Conservation (phyloP, 2,888 invertebrate genomes). For the Stenichneumon culpator region DNA sequence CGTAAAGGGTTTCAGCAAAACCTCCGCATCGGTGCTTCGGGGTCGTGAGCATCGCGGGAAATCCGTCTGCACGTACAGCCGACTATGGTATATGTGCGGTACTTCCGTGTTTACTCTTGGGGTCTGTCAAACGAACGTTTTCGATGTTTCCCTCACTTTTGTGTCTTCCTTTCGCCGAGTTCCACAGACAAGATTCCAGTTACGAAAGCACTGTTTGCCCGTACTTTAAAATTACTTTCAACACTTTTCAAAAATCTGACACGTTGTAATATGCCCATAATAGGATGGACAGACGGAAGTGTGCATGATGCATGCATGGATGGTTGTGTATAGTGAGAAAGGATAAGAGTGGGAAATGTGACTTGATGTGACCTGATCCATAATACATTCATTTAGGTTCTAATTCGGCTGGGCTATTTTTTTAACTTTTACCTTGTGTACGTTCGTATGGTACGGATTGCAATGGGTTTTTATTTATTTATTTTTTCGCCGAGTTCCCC, state of each 20-base stretch:
- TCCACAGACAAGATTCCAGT: background rate
- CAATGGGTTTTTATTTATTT: too few relatives aligned
- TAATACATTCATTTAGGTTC: too few relatives aligned
- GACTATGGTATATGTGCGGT: background rate
- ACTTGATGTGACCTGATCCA: too few relatives aligned
- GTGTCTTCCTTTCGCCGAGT: background rate
- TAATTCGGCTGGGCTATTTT: too few relatives aligned
- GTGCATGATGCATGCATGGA: background rate
- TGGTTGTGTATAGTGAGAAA: too few relatives aligned
- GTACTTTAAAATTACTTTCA: background rate
- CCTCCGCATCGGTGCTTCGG: constrained; percentile 65
- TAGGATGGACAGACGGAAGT: background rate
- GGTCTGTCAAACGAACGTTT: constrained; percentile 47
- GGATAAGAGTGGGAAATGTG: too few relatives aligned
- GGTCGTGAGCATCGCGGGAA: constrained; percentile 49
- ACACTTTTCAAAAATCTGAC: background rate
- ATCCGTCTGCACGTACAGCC: constrained; percentile 27
- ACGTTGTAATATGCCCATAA: background rate
- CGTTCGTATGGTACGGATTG: too few relatives aligned
- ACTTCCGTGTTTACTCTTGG: constrained; percentile 49
- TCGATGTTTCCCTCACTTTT: constrained; percentile 14
- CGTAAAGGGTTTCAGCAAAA: constrained; percentile 77
- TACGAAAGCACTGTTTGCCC: background rate
- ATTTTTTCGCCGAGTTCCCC: too few relatives aligned
- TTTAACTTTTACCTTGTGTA: too few relatives aligned